Conservation (phyloP, 1,140 invertebrate genomes). For the Thaumatotibia leucotreta region DNA sequence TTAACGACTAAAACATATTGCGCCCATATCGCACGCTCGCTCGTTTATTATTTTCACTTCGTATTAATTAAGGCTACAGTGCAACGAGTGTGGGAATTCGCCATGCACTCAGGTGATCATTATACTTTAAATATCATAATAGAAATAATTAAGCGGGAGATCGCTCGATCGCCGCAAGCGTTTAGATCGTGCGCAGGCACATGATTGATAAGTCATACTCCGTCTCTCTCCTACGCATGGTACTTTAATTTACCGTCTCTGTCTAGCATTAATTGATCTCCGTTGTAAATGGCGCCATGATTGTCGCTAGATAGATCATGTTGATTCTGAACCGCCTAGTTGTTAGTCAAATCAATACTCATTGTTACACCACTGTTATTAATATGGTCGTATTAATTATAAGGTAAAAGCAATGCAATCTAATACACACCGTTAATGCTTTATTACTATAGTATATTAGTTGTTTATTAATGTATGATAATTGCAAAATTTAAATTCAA, state of each 20-base stretch:
- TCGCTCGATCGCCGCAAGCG: conserved; percentile 58
- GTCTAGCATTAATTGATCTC: conserved; percentile 63
- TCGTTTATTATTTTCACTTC: conserved; percentile 28
- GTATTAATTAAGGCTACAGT: conserved; percentile 35
- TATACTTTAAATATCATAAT: conserved; percentile 73
- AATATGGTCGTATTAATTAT: conserved; percentile 15
- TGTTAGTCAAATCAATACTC: conserved; percentile 54
- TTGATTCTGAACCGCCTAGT: conserved; percentile 41
- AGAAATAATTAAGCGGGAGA: conserved; percentile 72
- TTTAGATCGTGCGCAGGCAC: conserved; percentile 58
- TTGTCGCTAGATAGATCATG: conserved; percentile 56
- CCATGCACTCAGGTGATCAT: conserved; percentile 52
- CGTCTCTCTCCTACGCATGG: conserved; percentile 29
- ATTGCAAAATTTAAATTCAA: neutral
- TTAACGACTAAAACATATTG: conserved; percentile 22
- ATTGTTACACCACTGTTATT: conserved; percentile 36
- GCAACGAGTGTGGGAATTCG: conserved; percentile 59
- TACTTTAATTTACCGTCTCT: conserved; percentile 23
- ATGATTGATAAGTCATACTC: conserved; percentile 64
- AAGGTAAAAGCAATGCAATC: neutral
- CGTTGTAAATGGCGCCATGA: conserved; percentile 60
- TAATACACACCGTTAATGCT: neutral
- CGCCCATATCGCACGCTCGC: conserved; percentile 20
- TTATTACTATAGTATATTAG: neutral
- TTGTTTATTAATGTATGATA: neutral